Conservation (phyloP, 2,888 invertebrate genomes). For the Cremastinae sp. region DNA sequence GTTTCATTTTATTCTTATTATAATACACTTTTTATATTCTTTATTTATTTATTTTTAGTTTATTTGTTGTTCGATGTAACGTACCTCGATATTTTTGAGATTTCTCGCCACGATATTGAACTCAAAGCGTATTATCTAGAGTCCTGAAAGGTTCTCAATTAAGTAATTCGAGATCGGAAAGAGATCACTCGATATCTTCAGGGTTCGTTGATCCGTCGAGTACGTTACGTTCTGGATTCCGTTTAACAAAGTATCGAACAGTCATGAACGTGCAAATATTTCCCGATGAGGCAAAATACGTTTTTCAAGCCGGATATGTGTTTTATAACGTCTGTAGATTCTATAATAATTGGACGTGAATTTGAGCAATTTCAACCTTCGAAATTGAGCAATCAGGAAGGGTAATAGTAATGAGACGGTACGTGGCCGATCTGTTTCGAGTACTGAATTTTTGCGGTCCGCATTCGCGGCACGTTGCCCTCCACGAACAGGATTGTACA, state of each 20-base stretch:
- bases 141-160: slow-evolving; percentile 21
- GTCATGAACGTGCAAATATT: slow-evolving; percentile 38
- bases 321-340: background rate
- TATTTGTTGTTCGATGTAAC: background rate
- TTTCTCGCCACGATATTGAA: background rate
- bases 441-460: slow-evolving; percentile 50
- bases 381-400: slow-evolving; percentile 58
- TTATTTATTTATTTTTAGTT: background rate
- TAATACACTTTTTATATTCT: too few relatives aligned
- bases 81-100: slow-evolving; percentile 13
- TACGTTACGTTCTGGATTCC: slow-evolving; percentile 21
- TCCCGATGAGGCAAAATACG: slow-evolving; percentile 18
- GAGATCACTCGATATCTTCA: slow-evolving; percentile 18
- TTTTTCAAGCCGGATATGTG: too few relatives aligned
- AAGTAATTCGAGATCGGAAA: slow-evolving; percentile 20
- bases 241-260: slow-evolving; percentile 28
- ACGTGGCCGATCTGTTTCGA: slow-evolving; percentile 46
- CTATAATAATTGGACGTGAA: slow-evolving; percentile 31
- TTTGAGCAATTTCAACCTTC: slow-evolving; percentile 54
- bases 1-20: too few relatives aligned
- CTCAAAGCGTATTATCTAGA: slow-evolving; percentile 11
- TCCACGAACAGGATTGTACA: slow-evolving; percentile 38
- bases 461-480: slow-evolving; percentile 43
- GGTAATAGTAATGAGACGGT: slow-evolving; percentile 44
- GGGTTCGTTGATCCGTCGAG: slow-evolving; percentile 24